Percentiles rank a stretch among this genome's conserved stretches.
phyloP scores from a whole-genome alignment of 2,888 invertebrate genomes.

The Zelleria hepariella region DNA sequence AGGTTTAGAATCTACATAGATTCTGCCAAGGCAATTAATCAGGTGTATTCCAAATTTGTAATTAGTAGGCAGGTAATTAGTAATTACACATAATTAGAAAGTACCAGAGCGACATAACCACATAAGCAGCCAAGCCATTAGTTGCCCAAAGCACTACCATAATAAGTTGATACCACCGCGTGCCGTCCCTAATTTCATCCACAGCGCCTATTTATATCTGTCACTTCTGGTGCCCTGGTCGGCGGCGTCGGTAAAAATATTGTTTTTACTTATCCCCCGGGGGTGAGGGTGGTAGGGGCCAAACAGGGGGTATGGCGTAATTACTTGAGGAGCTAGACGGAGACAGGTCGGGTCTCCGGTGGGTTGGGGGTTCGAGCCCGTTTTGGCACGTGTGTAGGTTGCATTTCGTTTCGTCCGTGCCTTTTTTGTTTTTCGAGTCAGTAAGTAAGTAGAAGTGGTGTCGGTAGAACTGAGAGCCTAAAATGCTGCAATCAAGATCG shows the following conservation, averaged over 20 bases:
- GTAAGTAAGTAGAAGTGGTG: no score
- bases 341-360: slow-evolving; percentile 7
- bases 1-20: no score
- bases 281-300: slow-evolving; percentile 27
- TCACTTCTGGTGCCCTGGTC: slow-evolving; percentile 61
- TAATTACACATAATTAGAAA: not conserved
- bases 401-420: not conserved
- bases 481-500: no score
- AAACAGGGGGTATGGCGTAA: slow-evolving; percentile 40
- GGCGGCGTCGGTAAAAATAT: slow-evolving; percentile 64
- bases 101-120: not conserved
- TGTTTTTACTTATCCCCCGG: slow-evolving; percentile 66
- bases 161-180: not conserved
- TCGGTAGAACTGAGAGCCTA: no score
- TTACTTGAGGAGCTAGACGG: slow-evolving; percentile 64
- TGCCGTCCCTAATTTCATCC: slow-evolving; percentile 48
- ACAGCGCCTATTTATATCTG: slow-evolving; percentile 64
- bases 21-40: no score
- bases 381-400: not conserved
- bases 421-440: not conserved
- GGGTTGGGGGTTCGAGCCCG: not conserved
- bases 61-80: no score
- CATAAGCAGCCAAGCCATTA: not conserved
- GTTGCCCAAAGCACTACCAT: not conserved
- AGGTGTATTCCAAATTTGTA: no score